phyloP scores from a whole-genome alignment of 2,888 invertebrate genomes.

The Sphaerophoria taeniata region DNA sequence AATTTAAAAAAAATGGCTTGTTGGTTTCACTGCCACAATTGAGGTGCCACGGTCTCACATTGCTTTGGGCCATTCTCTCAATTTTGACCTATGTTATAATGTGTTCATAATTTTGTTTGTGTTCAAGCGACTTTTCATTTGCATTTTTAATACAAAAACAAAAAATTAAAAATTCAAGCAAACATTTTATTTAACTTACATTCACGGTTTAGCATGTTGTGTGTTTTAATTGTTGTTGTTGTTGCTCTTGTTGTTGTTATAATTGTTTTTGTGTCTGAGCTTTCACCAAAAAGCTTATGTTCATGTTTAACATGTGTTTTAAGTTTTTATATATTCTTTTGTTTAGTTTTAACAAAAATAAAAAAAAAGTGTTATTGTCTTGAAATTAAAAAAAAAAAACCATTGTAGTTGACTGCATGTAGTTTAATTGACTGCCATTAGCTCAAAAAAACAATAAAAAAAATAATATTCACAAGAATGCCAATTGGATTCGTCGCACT shows the following conservation, averaged over 20 bases:
- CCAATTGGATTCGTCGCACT: slow-evolving; percentile 58
- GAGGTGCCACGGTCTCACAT: background rate
- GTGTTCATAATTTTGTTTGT: slow-evolving; percentile 20
- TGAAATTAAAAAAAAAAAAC: slow-evolving; percentile 31
- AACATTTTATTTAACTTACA: slow-evolving; percentile 34
- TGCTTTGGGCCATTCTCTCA: background rate
- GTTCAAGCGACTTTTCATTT: slow-evolving; percentile 61
- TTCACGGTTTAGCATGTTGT: slow-evolving; percentile 71
- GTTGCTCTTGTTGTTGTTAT: slow-evolving; percentile 42
- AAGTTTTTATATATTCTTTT: slow-evolving; percentile 27
- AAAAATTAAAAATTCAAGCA: background rate
- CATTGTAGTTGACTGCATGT: slow-evolving; percentile 67
- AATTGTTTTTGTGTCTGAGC: slow-evolving; percentile 44
- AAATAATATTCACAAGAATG: slow-evolving; percentile 49
- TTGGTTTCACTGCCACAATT: too few species aligned
- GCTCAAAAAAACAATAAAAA: background rate
- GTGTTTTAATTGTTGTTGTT: slow-evolving; percentile 74
- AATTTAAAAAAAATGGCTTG: too few species aligned
- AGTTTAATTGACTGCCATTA: slow-evolving; percentile 48
- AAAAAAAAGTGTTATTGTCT: slow-evolving; percentile 45
- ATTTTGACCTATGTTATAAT: slow-evolving; percentile 50
- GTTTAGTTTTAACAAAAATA: slow-evolving; percentile 32
- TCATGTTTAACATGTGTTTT: slow-evolving; percentile 8
- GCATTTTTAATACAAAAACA: slow-evolving; percentile 31
- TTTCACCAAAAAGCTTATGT: slow-evolving; percentile 20